Evolutionary conservation across 2,113 vertebrate genomes (phyloP).

Genomic region (Galemys pyrenaicus): DNA sequence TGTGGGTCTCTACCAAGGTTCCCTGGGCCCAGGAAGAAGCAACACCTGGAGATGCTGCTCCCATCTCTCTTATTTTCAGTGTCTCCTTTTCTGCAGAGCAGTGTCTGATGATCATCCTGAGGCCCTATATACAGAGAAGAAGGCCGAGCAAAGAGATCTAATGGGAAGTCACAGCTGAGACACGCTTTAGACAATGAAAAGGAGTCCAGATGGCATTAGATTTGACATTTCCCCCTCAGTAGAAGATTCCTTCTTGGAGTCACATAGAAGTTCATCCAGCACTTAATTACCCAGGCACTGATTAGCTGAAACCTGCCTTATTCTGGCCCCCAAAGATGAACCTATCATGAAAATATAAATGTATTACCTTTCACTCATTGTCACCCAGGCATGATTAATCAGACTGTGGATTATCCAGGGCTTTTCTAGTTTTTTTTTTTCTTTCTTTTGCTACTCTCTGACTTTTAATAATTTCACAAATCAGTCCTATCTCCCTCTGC

Average conservation of each 20-base stretch:
- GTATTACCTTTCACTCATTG: not conserved
- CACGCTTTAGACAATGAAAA: conserved; percentile 10
- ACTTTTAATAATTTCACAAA: conserved; percentile 23
- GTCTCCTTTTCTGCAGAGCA: not conserved
- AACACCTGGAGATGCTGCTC: not conserved
- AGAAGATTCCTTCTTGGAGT: conserved; percentile 45
- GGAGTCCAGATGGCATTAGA: not conserved
- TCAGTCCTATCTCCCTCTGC: not conserved
- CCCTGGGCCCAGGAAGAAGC: not conserved
- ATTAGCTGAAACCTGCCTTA: conserved; percentile 45
- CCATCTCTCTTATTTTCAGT: not conserved
- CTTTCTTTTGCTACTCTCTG: not conserved
- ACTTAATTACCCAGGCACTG: conserved; percentile 57
- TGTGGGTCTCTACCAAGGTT: not conserved
- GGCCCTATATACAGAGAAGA: conserved; percentile 26
- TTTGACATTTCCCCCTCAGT: conserved; percentile 50
- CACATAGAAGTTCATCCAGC: not conserved
- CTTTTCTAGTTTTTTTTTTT: not conserved
- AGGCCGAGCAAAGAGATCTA: conserved; percentile 29
- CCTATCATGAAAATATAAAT: conserved; percentile 41
- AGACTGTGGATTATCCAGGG: not conserved
- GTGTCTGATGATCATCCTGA: conserved; percentile 1
- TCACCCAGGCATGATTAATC: conserved; percentile 24
- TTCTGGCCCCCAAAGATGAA: conserved; percentile 31
- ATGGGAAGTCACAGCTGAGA: conserved; percentile 52